These are phyloP conservation scores for Hymenopus coronatus DNA, from an alignment of 2,888 invertebrate genomes.

Conservation along the genomic window DNA sequence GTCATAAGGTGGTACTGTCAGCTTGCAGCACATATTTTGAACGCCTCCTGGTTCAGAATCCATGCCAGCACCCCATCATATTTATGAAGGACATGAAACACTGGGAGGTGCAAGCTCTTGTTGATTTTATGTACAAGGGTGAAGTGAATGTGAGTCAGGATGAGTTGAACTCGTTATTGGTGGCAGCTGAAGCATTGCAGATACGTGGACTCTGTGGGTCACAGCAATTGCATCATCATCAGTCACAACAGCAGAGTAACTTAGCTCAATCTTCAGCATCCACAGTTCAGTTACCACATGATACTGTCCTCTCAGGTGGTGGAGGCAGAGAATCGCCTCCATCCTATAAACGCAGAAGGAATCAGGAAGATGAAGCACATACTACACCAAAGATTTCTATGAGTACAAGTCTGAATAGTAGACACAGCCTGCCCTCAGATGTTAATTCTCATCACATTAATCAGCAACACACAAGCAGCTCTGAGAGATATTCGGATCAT, in stretches of 20 bases:
- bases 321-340: constrained; percentile 5
- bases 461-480: neutral
- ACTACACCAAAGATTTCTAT: neutral
- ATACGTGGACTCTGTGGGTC: constrained; percentile 31
- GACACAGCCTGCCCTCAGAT: neutral
- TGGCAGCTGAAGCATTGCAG: constrained; percentile 79
- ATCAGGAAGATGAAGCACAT: constrained; percentile 1
- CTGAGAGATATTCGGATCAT: neutral
- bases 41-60: constrained; percentile 38
- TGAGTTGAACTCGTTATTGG: constrained; percentile 74
- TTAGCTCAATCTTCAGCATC: neutral
- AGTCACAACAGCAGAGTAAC: neutral
- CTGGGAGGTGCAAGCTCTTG: constrained; percentile 80
- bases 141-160: constrained; percentile 73
- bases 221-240: neutral
- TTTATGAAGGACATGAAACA: constrained; percentile 79
- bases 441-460: neutral
- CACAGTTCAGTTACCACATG: constrained; percentile 18
- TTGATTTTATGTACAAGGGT: constrained; percentile 89
- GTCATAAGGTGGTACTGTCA: constrained; percentile 43
- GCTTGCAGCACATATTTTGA: constrained; percentile 41
- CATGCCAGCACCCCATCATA: constrained; percentile 47
- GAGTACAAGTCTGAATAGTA: neutral
- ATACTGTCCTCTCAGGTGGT: constrained; percentile 16
- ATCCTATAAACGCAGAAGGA: constrained; percentile 6